phyloP scores from a whole-genome alignment of 2,888 invertebrate species.

The Baccha elongata region DNA sequence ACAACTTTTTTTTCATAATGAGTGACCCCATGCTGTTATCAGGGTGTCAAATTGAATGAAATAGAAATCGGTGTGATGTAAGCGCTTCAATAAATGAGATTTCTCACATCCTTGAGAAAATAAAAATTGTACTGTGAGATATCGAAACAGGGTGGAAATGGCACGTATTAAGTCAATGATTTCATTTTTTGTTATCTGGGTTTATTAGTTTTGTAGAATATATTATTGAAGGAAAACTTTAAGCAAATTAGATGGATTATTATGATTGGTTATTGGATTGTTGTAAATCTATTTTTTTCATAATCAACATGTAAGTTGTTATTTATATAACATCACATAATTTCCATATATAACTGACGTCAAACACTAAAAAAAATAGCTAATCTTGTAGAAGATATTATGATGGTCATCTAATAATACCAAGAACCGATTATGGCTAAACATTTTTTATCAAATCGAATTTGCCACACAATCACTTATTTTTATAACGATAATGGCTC shows the following conservation, averaged over 20 bases:
- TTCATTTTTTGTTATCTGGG: too few relatives aligned
- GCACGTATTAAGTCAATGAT: too few relatives aligned
- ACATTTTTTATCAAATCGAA: conserved; percentile 49
- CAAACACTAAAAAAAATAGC: background rate
- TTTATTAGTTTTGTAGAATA: too few relatives aligned
- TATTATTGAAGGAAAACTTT: too few relatives aligned
- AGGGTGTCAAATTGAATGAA: conserved; percentile 58
- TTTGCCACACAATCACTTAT: conserved; percentile 67
- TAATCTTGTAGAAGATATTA: background rate
- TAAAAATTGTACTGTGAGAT: too few relatives aligned
- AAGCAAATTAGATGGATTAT: too few relatives aligned
- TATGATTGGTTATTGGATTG: too few relatives aligned
- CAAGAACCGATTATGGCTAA: conserved; percentile 27
- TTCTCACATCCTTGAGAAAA: conserved; percentile 24
- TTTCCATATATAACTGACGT: background rate
- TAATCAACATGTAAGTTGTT: too few relatives aligned
- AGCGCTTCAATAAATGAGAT: conserved; percentile 57
- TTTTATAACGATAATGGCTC: conserved; percentile 61
- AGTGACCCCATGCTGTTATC: conserved; percentile 65
- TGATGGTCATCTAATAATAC: conserved; percentile 6
- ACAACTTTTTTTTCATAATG: conserved; percentile 49
- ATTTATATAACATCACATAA: too few relatives aligned
- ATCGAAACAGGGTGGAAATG: too few relatives aligned
- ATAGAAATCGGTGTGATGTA: conserved; percentile 58
- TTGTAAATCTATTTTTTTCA: too few relatives aligned